Conservation (phyloP, 1,140 invertebrate genomes). For the Oryctes rhinoceros region DNA sequence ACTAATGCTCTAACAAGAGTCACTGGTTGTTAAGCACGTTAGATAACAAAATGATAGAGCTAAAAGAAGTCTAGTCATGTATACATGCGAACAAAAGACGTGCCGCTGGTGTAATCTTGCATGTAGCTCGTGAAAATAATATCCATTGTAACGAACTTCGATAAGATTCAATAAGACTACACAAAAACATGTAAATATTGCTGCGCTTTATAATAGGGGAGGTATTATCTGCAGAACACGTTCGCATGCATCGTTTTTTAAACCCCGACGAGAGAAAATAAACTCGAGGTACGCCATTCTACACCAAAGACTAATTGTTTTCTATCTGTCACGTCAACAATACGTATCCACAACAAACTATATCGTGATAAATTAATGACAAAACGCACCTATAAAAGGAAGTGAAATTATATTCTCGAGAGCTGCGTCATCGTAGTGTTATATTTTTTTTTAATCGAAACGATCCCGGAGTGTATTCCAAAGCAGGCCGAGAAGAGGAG, state of each 20-base stretch:
- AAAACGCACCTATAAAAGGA: slow-evolving; percentile 50
- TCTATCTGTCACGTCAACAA: slow-evolving; percentile 53
- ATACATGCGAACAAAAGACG: no score
- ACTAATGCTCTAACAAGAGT: no score
- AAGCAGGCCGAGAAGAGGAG: not conserved
- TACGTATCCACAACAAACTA: slow-evolving; percentile 50
- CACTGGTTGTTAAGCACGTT: no score
- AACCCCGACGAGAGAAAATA: not conserved
- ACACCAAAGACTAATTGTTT: slow-evolving; percentile 52
- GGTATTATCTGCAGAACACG: not conserved
- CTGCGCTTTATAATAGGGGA: not conserved
- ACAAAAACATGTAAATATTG: slow-evolving; percentile 38
- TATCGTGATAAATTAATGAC: slow-evolving; percentile 51
- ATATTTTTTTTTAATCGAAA: slow-evolving; percentile 51
- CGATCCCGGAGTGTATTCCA: slow-evolving; percentile 31
- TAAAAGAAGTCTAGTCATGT: no score
- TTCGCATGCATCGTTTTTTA: slow-evolving; percentile 29
- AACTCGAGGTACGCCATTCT: not conserved
- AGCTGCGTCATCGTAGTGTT: slow-evolving; percentile 50
- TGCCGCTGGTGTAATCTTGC: no score
- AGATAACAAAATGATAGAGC: no score
- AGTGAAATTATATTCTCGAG: slow-evolving; percentile 47
- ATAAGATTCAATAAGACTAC: slow-evolving; percentile 17
- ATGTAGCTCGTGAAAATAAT: not conserved
- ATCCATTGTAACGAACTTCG: not conserved